These are phyloP conservation scores for Machimus atricapillus DNA, from an alignment of 2,888 invertebrate genomes.

Conservation along the genomic window DNA sequence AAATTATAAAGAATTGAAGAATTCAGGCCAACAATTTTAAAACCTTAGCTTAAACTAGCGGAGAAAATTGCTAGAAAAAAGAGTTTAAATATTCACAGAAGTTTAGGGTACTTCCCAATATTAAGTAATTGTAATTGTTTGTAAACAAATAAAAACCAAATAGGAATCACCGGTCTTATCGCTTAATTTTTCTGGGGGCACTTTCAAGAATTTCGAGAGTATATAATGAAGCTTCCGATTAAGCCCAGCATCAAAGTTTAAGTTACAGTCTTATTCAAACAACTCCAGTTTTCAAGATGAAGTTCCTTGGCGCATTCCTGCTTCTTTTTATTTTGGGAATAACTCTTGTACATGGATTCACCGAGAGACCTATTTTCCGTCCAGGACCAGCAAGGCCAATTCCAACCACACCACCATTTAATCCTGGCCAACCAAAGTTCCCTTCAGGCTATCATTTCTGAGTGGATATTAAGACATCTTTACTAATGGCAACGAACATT, in stretches of 20 bases:
- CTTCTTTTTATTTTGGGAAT: neutral
- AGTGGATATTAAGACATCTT: neutral
- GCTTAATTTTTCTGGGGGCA: neutral
- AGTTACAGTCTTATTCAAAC: neutral
- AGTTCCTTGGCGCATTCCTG: neutral
- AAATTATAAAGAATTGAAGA: too few species aligned
- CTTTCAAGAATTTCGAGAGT: neutral
- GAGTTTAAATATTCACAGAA: neutral
- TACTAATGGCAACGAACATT: neutral
- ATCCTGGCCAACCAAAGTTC: neutral
- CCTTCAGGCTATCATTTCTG: neutral
- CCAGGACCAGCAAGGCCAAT: neutral
- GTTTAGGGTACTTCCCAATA: neutral
- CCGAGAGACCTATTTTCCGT: neutral
- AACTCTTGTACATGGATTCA: neutral
- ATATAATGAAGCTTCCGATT: neutral
- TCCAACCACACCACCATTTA: slow-evolving; percentile 21
- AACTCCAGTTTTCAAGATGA: neutral
- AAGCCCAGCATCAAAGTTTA: neutral
- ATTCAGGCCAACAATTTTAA: too few species aligned
- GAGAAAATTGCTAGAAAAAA: too few species aligned
- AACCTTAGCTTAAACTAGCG: too few species aligned
- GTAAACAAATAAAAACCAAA: neutral
- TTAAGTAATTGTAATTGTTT: neutral
- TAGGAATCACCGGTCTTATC: neutral